Base-by-base conservation (phyloP, 2,888 invertebrate genomes). In the Cecidostiba fungosa region DNA sequence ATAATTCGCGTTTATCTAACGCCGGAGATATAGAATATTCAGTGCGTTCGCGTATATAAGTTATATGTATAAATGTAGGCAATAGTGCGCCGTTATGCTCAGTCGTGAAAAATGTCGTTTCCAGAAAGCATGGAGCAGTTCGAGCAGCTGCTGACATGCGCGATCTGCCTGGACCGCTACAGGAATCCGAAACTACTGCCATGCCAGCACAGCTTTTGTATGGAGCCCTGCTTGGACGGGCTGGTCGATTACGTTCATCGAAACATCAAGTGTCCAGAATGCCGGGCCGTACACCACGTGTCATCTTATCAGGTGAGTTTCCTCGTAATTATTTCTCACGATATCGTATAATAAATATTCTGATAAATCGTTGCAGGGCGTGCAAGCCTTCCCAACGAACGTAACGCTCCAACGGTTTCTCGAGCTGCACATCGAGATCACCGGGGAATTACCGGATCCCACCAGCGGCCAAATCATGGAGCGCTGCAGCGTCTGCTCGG, bases 191-290 rank as follows among this genome's bases (percentile, higher is more conserved):
- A 99, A 94, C 95, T 99, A 93, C 94, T 99, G 93, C 99, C 99
- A 96, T 99, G 99, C 94, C 99, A 99, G 95, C 99, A 99, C 96
- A 99, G 99, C 91, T 99, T 98, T 94, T 99, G 99, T 93, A 98
- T 98, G 97, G 98, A 98, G 92, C 99, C 99, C 82, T 99, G 99
- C 94, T 97, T 99, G 96, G 99, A 99, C 94, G 98, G 99, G 88
- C 95, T 99, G 78, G 98, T 98, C 92, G 98, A 98, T 94, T 98
- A 98, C 93, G 98, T 98, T 89, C 95, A 98, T 89, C 95, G 98
- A 94, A 98, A 98, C 96, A 97, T 99, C 87, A 98, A 98, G 95
- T 99, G 99, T 95, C 99, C 99, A 92, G 99, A 99, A 96, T 99
- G 99, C 94, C 96, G 99, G 87, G 98, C 98, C 85, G 99, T 99